Evolutionary conservation across 2,113 vertebrate species (phyloP), one percentile per base, ranked within the genome.

Genomic region (Orientallactaga bullata): DNA sequence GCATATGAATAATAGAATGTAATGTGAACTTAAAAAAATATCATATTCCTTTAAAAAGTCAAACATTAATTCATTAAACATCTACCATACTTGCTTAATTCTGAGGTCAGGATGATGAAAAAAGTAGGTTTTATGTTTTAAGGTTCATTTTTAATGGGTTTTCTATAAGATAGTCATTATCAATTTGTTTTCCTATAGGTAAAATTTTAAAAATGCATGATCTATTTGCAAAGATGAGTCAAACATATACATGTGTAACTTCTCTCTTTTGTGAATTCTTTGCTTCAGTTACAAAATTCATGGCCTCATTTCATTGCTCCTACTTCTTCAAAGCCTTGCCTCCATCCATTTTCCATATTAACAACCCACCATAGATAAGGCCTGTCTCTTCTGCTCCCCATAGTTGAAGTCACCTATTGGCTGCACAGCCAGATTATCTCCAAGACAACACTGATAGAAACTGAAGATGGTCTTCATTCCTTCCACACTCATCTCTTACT

Each of bases 151-250:
- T 37, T 85, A 66, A 58, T 11, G 35, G 58, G 3, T 80, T 89
- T 89, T 66, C 8, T 77, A 12, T 47, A 39, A 7, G 26, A n/a
- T 30, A 68, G 76, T 68, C 65, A 69, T 28, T 13, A 69, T 51
- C 32, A 68, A 60, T 69, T 74, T 83, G 9, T 69, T 39, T 85
- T 51, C 8, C 88, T 74, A 51, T 2, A 30, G 20, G 24, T 35
- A 84, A 55, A 78, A 13, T 83, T 93, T 76, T 23, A 88, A 71
- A 85, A 89, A 66, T 86, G 20, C 47, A 61, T 55, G 92, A 5
- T 55, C 28, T 32, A 23, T 74, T 65, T 73, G 51, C 23, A 84
- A 93, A 39, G 58, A 68, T 61, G 55, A 83, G 23, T 11, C 32
- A 55, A 32, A 16, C 3, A 3, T 51, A 28, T 8, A 30, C 20